A percentile compares a stretch with the other conserved stretches of the same genome.
phyloP scores from a whole-genome alignment of 2,113 vertebrate genomes.

The Mormyrus lacerda region DNA sequence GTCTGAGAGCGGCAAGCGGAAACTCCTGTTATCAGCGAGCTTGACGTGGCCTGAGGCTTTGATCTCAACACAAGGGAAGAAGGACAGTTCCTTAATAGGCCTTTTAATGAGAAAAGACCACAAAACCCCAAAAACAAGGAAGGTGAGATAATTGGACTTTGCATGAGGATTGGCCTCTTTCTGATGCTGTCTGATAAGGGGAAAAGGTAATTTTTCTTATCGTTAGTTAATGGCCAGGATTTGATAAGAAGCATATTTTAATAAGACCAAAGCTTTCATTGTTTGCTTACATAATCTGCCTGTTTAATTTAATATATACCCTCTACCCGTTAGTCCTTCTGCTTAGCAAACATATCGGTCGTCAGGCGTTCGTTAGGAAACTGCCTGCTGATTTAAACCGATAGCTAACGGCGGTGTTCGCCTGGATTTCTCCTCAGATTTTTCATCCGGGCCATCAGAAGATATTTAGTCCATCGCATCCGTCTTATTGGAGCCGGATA shows the following conservation, averaged over 20 bases:
- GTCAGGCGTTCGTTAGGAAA: conserved; percentile 41
- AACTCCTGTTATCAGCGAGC: not conserved
- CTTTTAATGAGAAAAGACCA: conserved; percentile 53
- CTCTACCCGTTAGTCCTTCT: not conserved
- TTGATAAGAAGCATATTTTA: conserved; percentile 52
- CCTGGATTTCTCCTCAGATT: conserved; percentile 13
- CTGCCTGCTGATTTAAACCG: conserved; percentile 55
- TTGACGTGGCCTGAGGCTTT: conserved; percentile 30
- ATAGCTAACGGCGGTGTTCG: conserved; percentile 48
- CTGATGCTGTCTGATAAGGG: conserved; percentile 40
- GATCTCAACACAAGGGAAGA: conserved; percentile 39
- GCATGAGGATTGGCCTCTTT: conserved; percentile 50
- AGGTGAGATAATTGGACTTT: conserved; percentile 59
- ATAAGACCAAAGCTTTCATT: conserved; percentile 35
- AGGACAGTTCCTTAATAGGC: conserved; percentile 55
- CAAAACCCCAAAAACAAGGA: conserved; percentile 53
- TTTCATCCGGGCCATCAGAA: conserved; percentile 21
- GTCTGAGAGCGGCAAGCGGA: not conserved
- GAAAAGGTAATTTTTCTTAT: conserved; percentile 61
- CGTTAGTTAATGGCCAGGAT: conserved; percentile 46
- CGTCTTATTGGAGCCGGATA: conserved; percentile 31
- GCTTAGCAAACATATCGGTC: conserved; percentile 25
- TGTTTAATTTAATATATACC: conserved; percentile 34
- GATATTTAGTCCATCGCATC: conserved; percentile 32
- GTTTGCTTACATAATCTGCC: conserved; percentile 19